These are phyloP conservation scores for Matsumurasca onukii DNA, from an alignment of 1,140 invertebrate species.

Conservation along the genomic window DNA sequence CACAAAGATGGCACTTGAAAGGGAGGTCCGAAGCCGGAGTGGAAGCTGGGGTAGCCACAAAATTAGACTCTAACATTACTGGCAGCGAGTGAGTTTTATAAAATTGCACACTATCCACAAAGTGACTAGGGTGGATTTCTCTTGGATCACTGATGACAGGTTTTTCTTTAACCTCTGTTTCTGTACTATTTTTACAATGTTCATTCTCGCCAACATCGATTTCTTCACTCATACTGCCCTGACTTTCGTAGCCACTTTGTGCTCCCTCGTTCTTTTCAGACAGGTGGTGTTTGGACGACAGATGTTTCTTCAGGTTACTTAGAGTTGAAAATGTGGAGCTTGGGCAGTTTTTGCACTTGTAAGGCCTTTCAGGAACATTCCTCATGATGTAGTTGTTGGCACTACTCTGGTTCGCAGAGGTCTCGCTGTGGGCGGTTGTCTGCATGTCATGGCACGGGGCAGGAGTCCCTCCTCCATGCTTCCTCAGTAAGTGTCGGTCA, in stretches of 20 bases:
- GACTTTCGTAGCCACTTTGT: conserved; percentile 47
- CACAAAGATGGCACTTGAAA: conserved; percentile 92
- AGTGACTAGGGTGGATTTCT: conserved; percentile 25
- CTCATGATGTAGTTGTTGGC: conserved; percentile 58
- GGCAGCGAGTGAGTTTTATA: neutral
- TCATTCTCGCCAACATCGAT: conserved; percentile 36
- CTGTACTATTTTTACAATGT: neutral
- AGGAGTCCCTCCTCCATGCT: conserved; percentile 41
- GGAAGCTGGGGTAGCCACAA: neutral
- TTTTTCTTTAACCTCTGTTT: conserved; percentile 13
- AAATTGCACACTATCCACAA: neutral
- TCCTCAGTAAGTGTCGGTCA: conserved; percentile 80
- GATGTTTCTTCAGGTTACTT: conserved; percentile 76
- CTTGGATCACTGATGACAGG: conserved; percentile 3
- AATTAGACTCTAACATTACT: neutral
- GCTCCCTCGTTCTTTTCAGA: conserved; percentile 17
- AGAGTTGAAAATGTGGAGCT: conserved; percentile 83
- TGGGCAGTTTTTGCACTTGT: conserved; percentile 81
- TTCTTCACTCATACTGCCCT: conserved; percentile 47
- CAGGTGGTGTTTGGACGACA: conserved; percentile 64
- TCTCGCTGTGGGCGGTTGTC: neutral
- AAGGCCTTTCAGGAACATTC: conserved; percentile 76
- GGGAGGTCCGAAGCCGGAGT: conserved; percentile 61
- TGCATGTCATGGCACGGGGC: neutral
- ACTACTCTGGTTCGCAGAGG: neutral